phyloP scores from a whole-genome alignment of 2,113 vertebrate species.

The Trogon melanurus region DNA sequence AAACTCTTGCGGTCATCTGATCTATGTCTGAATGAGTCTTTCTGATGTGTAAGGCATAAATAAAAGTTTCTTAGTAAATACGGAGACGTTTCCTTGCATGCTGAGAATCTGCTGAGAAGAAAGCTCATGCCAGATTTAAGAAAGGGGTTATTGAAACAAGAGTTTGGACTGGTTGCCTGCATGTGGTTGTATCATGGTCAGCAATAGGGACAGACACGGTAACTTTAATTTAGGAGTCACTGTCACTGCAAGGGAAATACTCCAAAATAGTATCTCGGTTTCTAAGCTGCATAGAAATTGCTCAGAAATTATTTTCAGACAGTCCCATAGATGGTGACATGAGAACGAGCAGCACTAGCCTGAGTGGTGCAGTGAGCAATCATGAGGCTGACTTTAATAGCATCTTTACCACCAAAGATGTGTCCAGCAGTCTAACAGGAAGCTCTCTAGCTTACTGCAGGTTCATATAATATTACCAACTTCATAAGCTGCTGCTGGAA shows the following conservation, averaged over 20 bases:
- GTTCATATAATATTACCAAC: background rate
- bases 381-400: background rate
- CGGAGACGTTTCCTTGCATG: background rate
- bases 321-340: background rate
- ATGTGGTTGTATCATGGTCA: background rate
- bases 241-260: background rate
- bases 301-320: slow-evolving; percentile 3
- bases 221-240: background rate
- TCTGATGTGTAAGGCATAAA: slow-evolving; percentile 10
- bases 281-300: background rate
- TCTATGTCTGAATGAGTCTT: slow-evolving; percentile 12
- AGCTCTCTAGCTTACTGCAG: background rate
- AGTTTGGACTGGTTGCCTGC: background rate
- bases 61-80: slow-evolving; percentile 29
- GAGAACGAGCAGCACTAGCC: background rate
- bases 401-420: background rate
- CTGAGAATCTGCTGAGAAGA: background rate
- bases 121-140: background rate
- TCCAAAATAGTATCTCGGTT: background rate
- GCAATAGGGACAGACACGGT: background rate
- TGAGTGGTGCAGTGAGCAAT: background rate
- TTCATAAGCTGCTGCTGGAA: background rate
- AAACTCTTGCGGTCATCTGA: slow-evolving; percentile 41
- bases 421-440: background rate
- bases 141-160: background rate